Conservation (phyloP, 2,113 vertebrate species). For the Pyrgilauda ruficollis region DNA sequence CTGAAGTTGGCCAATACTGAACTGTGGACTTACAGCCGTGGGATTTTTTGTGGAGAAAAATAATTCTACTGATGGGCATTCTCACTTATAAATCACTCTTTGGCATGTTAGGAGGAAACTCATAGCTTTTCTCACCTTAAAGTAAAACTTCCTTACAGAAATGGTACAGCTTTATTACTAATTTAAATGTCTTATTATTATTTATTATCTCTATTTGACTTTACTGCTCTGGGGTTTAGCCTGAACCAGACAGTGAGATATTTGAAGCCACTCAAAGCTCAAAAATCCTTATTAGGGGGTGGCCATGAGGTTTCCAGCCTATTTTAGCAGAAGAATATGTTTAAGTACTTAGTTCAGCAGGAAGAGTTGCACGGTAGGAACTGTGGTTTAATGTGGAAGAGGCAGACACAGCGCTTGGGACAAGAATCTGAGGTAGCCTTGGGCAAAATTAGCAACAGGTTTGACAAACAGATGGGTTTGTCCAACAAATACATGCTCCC, state of each 20-base stretch:
- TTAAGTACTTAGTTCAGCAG: not conserved
- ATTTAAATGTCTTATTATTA: not conserved
- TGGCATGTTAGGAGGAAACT: not conserved
- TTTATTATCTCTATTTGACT: not conserved
- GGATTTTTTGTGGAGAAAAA: not conserved
- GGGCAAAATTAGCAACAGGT: not conserved
- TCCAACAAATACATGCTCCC: not conserved
- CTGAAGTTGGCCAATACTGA: not conserved
- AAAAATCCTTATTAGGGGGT: not conserved
- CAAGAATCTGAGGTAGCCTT: not conserved
- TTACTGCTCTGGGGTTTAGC: not conserved
- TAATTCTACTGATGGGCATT: not conserved
- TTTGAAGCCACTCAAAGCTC: not conserved
- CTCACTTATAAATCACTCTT: not conserved
- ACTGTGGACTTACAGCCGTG: not conserved
- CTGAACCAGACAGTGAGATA: not conserved
- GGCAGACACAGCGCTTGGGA: not conserved
- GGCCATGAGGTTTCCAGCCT: not conserved
- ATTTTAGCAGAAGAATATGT: not conserved
- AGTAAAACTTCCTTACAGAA: not conserved
- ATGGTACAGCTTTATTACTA: not conserved
- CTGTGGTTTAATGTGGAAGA: not conserved
- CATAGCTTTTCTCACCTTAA: not conserved
- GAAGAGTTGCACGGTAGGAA: rapidly evolving
- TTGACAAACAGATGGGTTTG: not conserved